These are phyloP conservation scores for Nematolebias whitei DNA, from an alignment of 2,113 vertebrate genomes.

Conservation along the genomic window DNA sequence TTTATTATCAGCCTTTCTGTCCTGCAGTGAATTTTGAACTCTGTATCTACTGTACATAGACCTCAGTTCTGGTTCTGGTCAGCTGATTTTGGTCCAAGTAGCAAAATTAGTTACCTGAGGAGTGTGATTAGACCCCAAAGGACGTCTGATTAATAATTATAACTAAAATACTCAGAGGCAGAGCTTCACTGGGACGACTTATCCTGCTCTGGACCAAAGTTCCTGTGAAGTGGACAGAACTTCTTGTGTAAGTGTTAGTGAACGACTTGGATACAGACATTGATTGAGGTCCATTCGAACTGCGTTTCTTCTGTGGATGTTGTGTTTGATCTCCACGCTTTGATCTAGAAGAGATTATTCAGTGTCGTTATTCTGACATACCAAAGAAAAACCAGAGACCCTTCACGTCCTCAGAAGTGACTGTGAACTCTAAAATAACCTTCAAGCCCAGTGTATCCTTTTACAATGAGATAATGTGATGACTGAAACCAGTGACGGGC, in stretches of 20 bases:
- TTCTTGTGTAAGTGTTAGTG: conserved; percentile 16
- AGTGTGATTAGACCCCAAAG: conserved; percentile 53
- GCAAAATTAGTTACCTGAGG: conserved; percentile 22
- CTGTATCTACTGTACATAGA: not conserved
- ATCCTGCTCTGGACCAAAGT: conserved; percentile 7
- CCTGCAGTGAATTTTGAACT: conserved; percentile 24
- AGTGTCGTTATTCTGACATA: conserved; percentile 57
- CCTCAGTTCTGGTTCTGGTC: conserved; percentile 17
- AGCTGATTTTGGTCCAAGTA: not conserved
- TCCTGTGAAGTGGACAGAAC: not conserved
- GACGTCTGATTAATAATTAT: conserved; percentile 69
- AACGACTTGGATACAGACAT: conserved; percentile 22
- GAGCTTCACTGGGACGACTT: not conserved
- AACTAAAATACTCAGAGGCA: conserved; percentile 8
- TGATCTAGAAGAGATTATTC: conserved; percentile 73
- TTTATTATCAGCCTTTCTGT: conserved; percentile 61
- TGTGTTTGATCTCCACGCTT: conserved; percentile 67
- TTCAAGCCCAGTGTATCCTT: conserved; percentile 53
- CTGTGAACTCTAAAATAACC: conserved; percentile 66
- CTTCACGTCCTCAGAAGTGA: conserved; percentile 60
- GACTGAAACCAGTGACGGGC: conserved; percentile 60
- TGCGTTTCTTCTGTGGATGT: conserved; percentile 21
- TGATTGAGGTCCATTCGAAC: conserved; percentile 58
- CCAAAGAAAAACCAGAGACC: conserved; percentile 59
- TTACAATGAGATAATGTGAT: conserved; percentile 55